Evolutionary conservation across 2,797 vertebrate species (phyloP), one percentile per base, ranked within the genome.

Genomic region (Tarsius wallacei): DNA sequence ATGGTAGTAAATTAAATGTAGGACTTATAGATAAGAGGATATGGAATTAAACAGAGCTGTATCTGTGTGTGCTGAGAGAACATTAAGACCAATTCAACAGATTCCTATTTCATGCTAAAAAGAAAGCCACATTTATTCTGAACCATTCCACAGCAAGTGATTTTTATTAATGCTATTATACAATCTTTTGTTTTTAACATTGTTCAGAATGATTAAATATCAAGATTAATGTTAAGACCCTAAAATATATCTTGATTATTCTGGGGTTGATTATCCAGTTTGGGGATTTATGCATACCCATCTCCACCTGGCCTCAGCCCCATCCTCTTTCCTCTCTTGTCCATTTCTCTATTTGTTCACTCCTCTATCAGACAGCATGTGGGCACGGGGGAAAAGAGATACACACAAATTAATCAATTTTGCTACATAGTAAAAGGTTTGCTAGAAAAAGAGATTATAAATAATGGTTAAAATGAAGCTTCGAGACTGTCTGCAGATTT

Each of bases 11-110:
- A 98, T 97, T 90, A 97, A 97, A 98, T 97, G 81, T 91, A 98
- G 87, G 93, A 96, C 97, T 97, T 97, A 95, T 66, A 97, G 94
- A 90, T 97, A 98, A 97, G 94, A 98, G 95, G 94, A 97, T 98
- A 96, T 94, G 87, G 98, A 97, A 97, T 97, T 97, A 98, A 97
- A 96, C 74, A 91, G 91, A 94, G 77, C 94, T 94, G 12, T 97
- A 77, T 95, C 76, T 91, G 49, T 94, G 88, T 96, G 73, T 93
- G 93, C 91, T 61, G 76, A 93, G 36, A 70, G 76, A 95, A 95
- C 66, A 89, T 93, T 94, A 93, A 90, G 63, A 92, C 71, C 89
- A 82, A 53, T 87, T 94, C 64, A 87, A 71, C 17, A 88, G 81
- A 97, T 87, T 93, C 53, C 61, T 93, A 93, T 93, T 96, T 93